Base-by-base conservation (phyloP, 2,797 vertebrate species). In the Thamnophis elegans region DNA sequence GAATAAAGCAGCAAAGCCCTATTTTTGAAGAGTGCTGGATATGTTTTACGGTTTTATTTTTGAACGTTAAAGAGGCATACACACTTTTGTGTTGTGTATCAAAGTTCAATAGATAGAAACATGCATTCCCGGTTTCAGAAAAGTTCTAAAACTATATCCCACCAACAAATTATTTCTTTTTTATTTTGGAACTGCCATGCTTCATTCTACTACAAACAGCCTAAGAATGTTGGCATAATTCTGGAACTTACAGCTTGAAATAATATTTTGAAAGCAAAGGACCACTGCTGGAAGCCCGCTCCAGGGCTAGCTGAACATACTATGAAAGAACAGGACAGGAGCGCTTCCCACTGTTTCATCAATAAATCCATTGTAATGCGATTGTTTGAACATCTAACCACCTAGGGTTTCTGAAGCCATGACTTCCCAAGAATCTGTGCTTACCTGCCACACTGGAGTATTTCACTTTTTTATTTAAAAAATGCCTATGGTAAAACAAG, bases 261-360 rank as follows among this genome's bases (percentile, higher is more conserved):
- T 91, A 93, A 93, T 93, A 90, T 68, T 93, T 73, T 91, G 92
- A 91, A 93, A 93, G 88, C 47, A 93, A 90, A 93, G 92, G 73
- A 60, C 42, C 20, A 82, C 65, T 93, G 89, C 86, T 88, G 89
- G 88, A 90, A 91, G 82, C 65, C 54, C 88, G 55, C 89, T 88
- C 92, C 82, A 87, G 85, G 89, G 65, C 42, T 12, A 55, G 59
- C 89, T 93, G 65, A 91, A 90, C n/a, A 55, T 82, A 28, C 65
- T 87, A 88, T 42, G 85, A 88, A 93, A 93, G 92, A 56, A 51
- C n/a, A 93, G 12, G 42, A 28, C 22, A 68, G 92, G 92, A 85
- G 55, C 10, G 42, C 51, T 91, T 91, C 89, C 89, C 86, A 93
- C 62, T 85, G 89, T 91, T 93, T 18, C 65, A 28, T 88, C 65